Evolutionary conservation across 2,113 vertebrate genomes (phyloP).

Genomic region (human): DNA sequence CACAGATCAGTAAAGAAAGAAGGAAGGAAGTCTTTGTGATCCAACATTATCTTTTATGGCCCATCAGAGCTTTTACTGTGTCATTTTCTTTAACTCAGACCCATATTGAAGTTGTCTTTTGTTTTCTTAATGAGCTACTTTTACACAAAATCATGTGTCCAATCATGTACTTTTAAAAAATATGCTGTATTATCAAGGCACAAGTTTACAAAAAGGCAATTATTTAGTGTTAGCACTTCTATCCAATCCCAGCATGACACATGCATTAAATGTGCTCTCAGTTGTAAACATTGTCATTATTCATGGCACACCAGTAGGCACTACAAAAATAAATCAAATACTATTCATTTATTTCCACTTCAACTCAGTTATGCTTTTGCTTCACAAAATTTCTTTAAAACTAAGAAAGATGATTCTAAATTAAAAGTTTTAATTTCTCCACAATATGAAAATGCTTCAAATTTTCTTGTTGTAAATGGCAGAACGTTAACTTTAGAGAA

Average conservation of each 20-base stretch:
- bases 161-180: not conserved
- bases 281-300: slow-evolving; percentile 11
- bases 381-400: slow-evolving; percentile 43
- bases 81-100: slow-evolving; percentile 30
- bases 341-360: slow-evolving; percentile 31
- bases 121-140: slow-evolving; percentile 12
- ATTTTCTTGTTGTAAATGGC: not conserved
- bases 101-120: slow-evolving; percentile 7
- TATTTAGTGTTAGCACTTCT: slow-evolving; percentile 25
- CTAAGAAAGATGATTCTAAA: not conserved
- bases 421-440: slow-evolving; percentile 20
- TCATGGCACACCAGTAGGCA: not conserved
- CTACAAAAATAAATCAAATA: slow-evolving; percentile 31
- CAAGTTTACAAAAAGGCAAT: slow-evolving; percentile 18
- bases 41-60: not conserved
- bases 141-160: not conserved
- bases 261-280: not conserved
- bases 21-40: not conserved
- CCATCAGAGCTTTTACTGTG: not conserved
- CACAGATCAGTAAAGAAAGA: too few species aligned
- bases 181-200: slow-evolving; percentile 5
- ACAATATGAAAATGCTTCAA: slow-evolving; percentile 24
- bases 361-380: not conserved
- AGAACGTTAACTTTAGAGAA: not conserved
- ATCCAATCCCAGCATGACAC: not conserved